A percentile compares a stretch with the other conserved stretches of the same genome.
These are phyloP conservation scores for Clarias magur DNA, from an alignment of 2,113 vertebrate genomes.

Conservation along the genomic window DNA sequence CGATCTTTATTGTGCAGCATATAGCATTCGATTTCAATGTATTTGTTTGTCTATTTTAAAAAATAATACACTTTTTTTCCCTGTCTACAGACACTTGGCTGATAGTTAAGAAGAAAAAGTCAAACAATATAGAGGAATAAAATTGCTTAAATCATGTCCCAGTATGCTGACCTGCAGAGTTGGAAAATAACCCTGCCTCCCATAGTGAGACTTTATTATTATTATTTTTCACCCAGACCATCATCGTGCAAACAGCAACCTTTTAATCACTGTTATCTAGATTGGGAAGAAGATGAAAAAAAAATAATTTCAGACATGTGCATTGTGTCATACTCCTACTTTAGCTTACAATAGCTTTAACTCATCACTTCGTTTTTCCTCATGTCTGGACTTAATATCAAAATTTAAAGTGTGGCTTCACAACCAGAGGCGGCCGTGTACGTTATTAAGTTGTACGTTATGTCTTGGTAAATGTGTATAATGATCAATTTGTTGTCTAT, in stretches of 20 bases:
- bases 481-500: constrained; percentile 19
- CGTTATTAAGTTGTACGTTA: background rate
- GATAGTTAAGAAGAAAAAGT: constrained; percentile 40
- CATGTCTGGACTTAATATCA: background rate
- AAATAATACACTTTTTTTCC: too few relatives aligned
- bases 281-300: constrained; percentile 32
- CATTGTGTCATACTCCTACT: background rate
- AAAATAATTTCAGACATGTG: constrained; percentile 20
- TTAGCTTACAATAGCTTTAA: background rate
- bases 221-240: constrained; percentile 50
- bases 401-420: background rate
- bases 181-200: constrained; percentile 37
- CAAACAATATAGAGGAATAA: constrained; percentile 28
- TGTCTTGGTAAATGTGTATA: background rate
- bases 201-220: background rate
- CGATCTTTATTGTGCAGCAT: constrained; percentile 57
- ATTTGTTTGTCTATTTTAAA: constrained; percentile 47
- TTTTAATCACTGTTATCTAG: constrained; percentile 45
- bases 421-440: background rate
- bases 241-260: constrained; percentile 47
- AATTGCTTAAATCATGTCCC: constrained; percentile 51
- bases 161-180: constrained; percentile 50
- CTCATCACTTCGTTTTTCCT: background rate
- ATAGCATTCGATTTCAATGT: constrained; percentile 54
- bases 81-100: background rate